Conservation (phyloP, 2,888 invertebrate species). For the Sceliomorpha sp. region DNA sequence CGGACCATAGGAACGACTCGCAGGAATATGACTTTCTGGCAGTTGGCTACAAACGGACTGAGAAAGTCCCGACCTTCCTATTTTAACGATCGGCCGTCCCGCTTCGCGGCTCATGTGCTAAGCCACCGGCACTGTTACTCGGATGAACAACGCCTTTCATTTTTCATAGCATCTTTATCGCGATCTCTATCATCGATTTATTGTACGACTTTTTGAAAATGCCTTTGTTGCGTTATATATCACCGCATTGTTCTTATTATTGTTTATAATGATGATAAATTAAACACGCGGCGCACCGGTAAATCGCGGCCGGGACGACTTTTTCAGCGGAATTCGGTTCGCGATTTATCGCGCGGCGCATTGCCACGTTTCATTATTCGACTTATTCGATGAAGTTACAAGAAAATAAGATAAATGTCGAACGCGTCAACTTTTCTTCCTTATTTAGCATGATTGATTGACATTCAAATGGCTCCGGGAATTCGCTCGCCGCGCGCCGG, state of each 20-base stretch:
- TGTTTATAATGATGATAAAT: too few relatives aligned
- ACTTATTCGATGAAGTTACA: background rate
- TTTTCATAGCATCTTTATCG: conserved; percentile 44
- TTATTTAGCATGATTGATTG: conserved; percentile 6
- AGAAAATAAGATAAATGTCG: conserved; percentile 1
- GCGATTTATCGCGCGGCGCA: too few relatives aligned
- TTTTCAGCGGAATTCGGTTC: too few relatives aligned
- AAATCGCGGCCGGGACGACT: too few relatives aligned
- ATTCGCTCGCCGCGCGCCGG: background rate
- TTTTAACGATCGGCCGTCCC: conserved; percentile 49
- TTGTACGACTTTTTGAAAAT: conserved; percentile 8
- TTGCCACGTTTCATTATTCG: too few relatives aligned
- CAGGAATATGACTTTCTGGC: conserved; percentile 58
- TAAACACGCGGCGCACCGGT: too few relatives aligned
- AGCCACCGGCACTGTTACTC: conserved; percentile 34
- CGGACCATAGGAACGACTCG: conserved; percentile 43
- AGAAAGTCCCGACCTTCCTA: conserved; percentile 63
- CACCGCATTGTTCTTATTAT: too few relatives aligned
- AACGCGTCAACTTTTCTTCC: conserved; percentile 9
- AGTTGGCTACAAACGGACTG: conserved; percentile 62
- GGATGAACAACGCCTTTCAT: conserved; percentile 49
- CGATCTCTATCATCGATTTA: conserved; percentile 29
- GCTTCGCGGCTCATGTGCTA: conserved; percentile 29
- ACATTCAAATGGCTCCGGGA: background rate
- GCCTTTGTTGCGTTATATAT: too few relatives aligned